These are phyloP conservation scores for Corythornis cristatus DNA, from an alignment of 2,113 vertebrate species.

Conservation along the genomic window DNA sequence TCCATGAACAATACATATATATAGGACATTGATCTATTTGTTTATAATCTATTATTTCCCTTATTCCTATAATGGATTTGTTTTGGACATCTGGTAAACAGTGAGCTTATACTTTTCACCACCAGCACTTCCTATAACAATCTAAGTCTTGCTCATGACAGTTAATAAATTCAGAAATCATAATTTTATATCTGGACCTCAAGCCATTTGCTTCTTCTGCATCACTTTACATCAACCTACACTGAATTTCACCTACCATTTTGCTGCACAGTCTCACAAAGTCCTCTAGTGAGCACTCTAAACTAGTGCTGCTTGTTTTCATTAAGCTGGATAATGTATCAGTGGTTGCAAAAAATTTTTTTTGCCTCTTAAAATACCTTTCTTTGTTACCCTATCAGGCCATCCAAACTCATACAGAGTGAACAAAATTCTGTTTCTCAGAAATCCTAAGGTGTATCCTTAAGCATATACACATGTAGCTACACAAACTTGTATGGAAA, in stretches of 20 bases:
- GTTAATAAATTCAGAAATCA: neutral
- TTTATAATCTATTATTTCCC: neutral
- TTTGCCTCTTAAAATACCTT: neutral
- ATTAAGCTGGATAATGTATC: no score
- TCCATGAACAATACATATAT: neutral
- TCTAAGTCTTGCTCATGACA: neutral
- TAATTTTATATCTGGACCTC: neutral
- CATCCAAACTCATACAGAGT: neutral
- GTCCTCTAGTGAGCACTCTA: neutral
- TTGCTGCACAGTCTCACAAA: neutral
- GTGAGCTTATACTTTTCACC: neutral
- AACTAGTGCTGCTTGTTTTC: no score
- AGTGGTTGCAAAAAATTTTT: neutral
- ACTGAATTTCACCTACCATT: neutral
- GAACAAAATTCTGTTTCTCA: neutral
- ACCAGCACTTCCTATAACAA: neutral
- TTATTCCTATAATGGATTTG: neutral
- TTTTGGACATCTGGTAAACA: neutral
- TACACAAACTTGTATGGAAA: neutral
- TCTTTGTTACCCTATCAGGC: neutral
- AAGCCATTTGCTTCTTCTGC: neutral
- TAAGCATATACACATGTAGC: rapidly evolving
- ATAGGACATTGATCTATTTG: neutral
- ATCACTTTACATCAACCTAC: neutral
- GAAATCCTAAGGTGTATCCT: neutral